Percentiles rank a stretch among this genome's conserved stretches.
Evolutionary conservation across 30 jellyfish, hydroid and myxozoan species (phyloP).

Genomic region (Morbakka virulenta): DNA sequence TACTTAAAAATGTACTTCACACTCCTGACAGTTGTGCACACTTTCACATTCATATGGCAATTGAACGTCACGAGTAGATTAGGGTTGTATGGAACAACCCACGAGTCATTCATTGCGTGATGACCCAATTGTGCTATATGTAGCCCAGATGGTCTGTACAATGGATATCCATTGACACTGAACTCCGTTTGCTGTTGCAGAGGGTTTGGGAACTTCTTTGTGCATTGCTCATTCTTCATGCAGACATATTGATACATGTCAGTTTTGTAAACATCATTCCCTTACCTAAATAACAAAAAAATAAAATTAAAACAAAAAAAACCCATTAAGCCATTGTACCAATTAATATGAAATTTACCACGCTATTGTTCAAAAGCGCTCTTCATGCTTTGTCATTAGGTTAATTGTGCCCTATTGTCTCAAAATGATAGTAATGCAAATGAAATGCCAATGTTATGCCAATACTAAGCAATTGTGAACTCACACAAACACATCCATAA

Average conservation of each 20-base stretch:
- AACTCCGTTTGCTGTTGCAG: constrained; percentile 11
- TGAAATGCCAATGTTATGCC: no score
- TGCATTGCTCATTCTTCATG: constrained; percentile 67
- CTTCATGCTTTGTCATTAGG: no score
- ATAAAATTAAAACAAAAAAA: no score
- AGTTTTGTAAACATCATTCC: no score
- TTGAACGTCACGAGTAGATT: constrained; percentile 27
- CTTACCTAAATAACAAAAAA: no score
- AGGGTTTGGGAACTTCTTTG: constrained; percentile 36
- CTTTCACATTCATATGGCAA: constrained; percentile 69
- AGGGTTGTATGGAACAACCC: constrained; percentile 80
- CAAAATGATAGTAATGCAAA: no score
- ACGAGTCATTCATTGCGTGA: constrained; percentile 40
- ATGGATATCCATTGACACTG: constrained; percentile 74
- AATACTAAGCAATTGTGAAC: no score
- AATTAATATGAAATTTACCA: no score
- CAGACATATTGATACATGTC: constrained; percentile 47
- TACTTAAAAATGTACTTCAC: constrained; percentile 58
- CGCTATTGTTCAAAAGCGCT: no score
- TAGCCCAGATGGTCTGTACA: constrained; percentile 51
- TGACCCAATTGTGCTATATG: constrained; percentile 12
- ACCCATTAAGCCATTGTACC: no score
- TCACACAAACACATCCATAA: no score
- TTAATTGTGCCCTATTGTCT: no score
- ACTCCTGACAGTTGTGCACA: constrained; percentile 34